These are phyloP conservation scores for Cetoscarus ocellatus DNA, from an alignment of 2,797 vertebrate genomes.

Conservation along the genomic window DNA sequence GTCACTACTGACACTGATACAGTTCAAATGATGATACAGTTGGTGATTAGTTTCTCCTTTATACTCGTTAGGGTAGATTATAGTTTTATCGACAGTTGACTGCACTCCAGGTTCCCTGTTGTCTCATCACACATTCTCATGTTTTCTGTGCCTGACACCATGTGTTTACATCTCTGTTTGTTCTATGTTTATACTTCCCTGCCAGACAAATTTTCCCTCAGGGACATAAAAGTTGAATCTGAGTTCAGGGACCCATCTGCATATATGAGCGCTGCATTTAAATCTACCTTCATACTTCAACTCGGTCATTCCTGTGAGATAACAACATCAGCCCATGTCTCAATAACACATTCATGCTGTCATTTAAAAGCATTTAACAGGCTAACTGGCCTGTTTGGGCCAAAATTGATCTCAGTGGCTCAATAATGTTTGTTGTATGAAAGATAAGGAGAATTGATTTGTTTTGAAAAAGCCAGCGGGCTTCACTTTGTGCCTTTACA, in stretches of 20 bases:
- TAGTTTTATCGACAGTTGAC: neutral
- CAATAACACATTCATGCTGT: slow-evolving; percentile 14
- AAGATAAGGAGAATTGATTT: slow-evolving; percentile 31
- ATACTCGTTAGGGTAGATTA: neutral
- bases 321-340: slow-evolving; percentile 21
- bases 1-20: neutral
- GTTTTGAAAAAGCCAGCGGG: slow-evolving; percentile 29
- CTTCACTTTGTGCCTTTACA: neutral
- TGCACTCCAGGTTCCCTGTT: neutral
- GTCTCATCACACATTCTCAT: neutral
- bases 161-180: neutral
- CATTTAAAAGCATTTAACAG: slow-evolving; percentile 45
- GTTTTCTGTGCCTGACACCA: neutral
- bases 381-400: slow-evolving; percentile 30
- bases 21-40: neutral
- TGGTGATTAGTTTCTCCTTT: neutral
- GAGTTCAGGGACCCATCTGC: neutral
- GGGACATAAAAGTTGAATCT: neutral
- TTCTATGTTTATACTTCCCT: neutral
- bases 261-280: neutral
- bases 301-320: slow-evolving; percentile 2
- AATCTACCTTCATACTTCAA: neutral
- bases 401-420: slow-evolving; percentile 28
- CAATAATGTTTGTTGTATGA: slow-evolving; percentile 3
- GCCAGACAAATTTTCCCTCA: neutral